Conservation (phyloP, 2,888 invertebrate species). For the Scrobipalpa costella region DNA sequence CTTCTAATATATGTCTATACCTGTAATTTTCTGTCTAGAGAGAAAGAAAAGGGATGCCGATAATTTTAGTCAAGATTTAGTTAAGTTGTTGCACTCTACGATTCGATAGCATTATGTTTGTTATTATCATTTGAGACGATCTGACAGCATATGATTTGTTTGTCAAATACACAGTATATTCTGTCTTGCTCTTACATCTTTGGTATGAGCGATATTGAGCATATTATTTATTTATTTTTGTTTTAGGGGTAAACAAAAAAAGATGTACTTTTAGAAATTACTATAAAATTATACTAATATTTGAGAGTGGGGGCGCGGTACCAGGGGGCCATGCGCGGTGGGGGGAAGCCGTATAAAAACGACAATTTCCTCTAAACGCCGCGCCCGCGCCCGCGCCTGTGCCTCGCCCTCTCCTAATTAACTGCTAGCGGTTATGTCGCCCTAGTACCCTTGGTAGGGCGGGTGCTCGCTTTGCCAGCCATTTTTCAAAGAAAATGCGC, state of each 20-base stretch:
- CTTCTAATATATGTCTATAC: too few species aligned
- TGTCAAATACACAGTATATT: too few species aligned
- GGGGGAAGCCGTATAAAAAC: conserved; percentile 78
- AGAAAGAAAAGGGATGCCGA: too few species aligned
- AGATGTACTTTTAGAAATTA: conserved; percentile 18
- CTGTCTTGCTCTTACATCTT: too few species aligned
- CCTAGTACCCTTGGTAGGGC: conserved; percentile 72
- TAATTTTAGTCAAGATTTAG: too few species aligned
- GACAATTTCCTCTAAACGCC: conserved; percentile 80
- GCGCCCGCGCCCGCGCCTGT: conserved; percentile 77
- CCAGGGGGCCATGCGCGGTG: conserved; percentile 37
- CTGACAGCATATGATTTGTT: too few species aligned
- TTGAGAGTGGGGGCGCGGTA: conserved; percentile 55
- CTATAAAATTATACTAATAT: conserved; percentile 25
- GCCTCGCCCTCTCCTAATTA: conserved; percentile 78
- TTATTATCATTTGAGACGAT: too few species aligned
- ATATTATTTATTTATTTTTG: background rate
- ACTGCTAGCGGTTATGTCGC: conserved; percentile 79
- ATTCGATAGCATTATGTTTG: too few species aligned
- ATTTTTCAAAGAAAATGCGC: conserved; percentile 6
- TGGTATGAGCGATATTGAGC: too few species aligned
- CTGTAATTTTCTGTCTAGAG: too few species aligned
- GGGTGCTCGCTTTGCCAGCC: conserved; percentile 1
- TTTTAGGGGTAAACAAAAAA: background rate
- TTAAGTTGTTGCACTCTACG: too few species aligned